A percentile compares a stretch with the other conserved stretches of the same genome.
These are phyloP conservation scores for Ailuropoda melanoleuca DNA, from an alignment of 2,113 vertebrate species.

Conservation along the genomic window DNA sequence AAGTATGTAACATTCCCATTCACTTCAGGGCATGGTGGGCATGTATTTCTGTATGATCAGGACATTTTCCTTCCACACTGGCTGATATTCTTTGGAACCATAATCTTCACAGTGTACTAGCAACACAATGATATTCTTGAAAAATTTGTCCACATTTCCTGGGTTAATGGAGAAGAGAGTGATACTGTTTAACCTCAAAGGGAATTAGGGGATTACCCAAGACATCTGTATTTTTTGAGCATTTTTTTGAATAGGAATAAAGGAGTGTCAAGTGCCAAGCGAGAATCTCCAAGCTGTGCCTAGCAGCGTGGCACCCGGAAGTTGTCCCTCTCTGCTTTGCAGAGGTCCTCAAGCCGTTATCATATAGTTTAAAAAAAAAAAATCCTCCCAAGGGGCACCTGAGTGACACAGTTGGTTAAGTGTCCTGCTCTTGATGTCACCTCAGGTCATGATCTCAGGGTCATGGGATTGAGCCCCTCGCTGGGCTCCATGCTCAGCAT, in stretches of 20 bases:
- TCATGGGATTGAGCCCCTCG: not conserved
- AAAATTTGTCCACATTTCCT: not conserved
- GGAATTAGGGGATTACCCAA: not conserved
- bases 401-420: not conserved
- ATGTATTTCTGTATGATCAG: not conserved
- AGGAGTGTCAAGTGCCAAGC: not conserved
- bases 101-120: not conserved
- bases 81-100: not conserved
- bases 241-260: slow-evolving; percentile 14
- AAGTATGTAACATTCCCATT: not conserved
- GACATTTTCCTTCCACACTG: not conserved
- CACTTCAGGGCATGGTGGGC: not conserved
- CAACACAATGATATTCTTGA: not conserved
- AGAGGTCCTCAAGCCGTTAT: not conserved
- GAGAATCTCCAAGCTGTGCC: not conserved
- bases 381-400: not conserved
- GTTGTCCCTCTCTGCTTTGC: not conserved
- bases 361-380: not conserved
- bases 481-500: not conserved
- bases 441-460: not conserved
- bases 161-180: not conserved
- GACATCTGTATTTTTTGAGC: not conserved
- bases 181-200: not conserved
- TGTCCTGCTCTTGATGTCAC: not conserved
- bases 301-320: not conserved